Evolutionary conservation across 53 echinoderm and acorn worm species (phyloP), one percentile per base, ranked within the genome.

Genomic region (Mesocentrotus franciscanus): DNA sequence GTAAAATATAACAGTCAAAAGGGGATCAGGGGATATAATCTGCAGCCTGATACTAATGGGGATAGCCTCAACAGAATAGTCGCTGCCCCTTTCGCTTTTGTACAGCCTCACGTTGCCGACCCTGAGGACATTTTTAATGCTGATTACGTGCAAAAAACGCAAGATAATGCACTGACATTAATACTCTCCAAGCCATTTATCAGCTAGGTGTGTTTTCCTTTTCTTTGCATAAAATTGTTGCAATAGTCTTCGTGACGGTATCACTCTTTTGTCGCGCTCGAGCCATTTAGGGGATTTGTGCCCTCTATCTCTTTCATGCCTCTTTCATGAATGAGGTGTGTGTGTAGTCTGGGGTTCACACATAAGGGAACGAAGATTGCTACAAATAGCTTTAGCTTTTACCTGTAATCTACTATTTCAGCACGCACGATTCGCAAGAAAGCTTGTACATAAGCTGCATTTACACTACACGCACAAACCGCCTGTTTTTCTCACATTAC

Each of bases 61-160:
- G 87, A 24, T 24, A 84, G 84, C 39, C 84, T 36, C 20, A 36
- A n/a, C 56, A 27, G 32, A 87, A 87, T n/a, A 26, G 58, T 87
- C 0, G 58, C 57, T n/a, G 58, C 22, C 58, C 66, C 85, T 66
- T 16, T 8, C 30, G 91, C 91, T 61, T 62, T 91, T 91, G 66
- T 91, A 34, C 27, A 62, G 58, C 66, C 20, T 91, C 91, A 91
- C 36, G 4, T 91, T 12, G 18, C 15, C 20, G 91, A 91, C 91
- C 91, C 66, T 8, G 64, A 61, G 35, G 91, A 91, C 35, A 91
- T 61, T 22, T 91, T 34, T 91, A 91, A 91, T 91, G 91, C 91
- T 66, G 91, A 91, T 91, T 91, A 91, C 91, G 91, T 91, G 91
- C 91, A 91, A 91, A 91, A 91, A 91, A 91, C 66, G 91, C 91